These are phyloP conservation scores for Phorcus lineatus DNA, from an alignment of 2,888 invertebrate genomes.

Conservation along the genomic window DNA sequence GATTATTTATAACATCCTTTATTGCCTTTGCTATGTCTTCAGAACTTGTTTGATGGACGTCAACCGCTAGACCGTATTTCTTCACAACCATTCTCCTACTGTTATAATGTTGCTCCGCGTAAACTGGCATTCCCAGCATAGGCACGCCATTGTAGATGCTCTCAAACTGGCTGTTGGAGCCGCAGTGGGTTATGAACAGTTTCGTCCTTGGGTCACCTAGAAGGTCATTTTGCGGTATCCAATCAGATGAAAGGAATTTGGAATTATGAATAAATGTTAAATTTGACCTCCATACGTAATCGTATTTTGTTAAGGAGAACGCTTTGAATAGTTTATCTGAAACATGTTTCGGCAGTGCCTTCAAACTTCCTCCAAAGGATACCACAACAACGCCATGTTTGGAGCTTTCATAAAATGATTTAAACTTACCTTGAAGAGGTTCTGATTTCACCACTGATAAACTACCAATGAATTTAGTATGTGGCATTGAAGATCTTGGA, in stretches of 20 bases:
- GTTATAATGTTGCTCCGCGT: constrained; percentile 14
- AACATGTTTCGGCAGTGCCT: neutral
- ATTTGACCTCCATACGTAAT: neutral
- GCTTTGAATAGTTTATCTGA: neutral
- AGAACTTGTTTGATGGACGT: neutral
- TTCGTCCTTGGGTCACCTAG: neutral
- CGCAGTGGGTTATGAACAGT: constrained; percentile 13
- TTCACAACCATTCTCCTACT: neutral
- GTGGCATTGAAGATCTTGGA: neutral
- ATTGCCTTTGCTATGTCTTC: neutral
- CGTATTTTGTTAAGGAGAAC: neutral
- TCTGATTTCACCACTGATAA: neutral
- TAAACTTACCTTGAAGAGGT: neutral
- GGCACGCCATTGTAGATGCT: neutral
- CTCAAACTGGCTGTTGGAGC: neutral
- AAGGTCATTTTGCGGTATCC: constrained; percentile 17
- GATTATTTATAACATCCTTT: neutral
- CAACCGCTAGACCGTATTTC: neutral
- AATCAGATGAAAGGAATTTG: neutral
- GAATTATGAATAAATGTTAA: neutral
- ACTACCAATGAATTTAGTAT: neutral
- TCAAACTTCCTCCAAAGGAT: constrained; percentile 1
- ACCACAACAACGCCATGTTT: neutral
- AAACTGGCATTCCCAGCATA: constrained; percentile 6
- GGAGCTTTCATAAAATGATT: neutral